Evolutionary conservation across 2,888 invertebrate genomes (phyloP).

Genomic region (Archips xylosteana): DNA sequence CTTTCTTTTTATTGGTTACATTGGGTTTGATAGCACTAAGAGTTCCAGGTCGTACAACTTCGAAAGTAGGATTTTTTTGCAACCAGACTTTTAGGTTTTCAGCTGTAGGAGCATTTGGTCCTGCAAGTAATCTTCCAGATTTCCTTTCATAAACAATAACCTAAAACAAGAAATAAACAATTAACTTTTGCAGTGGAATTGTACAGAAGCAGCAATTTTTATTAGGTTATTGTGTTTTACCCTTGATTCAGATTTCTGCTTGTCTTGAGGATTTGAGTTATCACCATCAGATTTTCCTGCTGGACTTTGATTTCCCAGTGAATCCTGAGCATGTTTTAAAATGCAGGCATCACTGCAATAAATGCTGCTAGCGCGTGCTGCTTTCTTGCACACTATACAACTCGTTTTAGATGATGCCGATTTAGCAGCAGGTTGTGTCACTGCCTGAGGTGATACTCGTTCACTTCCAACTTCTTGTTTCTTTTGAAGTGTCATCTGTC

Average conservation of each 20-base stretch:
- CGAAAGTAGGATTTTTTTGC: constrained; percentile 94
- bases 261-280: constrained; percentile 63
- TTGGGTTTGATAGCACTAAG: constrained; percentile 77
- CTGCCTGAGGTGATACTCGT: constrained; percentile 45
- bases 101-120: constrained; percentile 93
- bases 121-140: constrained; percentile 90
- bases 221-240: constrained; percentile 52
- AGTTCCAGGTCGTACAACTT: constrained; percentile 90
- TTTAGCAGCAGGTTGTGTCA: constrained; percentile 48
- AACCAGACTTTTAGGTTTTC: constrained; percentile 93
- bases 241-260: constrained; percentile 72
- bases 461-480: constrained; percentile 55
- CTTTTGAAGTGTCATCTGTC: constrained; percentile 36
- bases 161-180: constrained; percentile 56
- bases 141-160: constrained; percentile 94
- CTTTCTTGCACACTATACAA: constrained; percentile 92
- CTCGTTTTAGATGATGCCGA: constrained; percentile 65
- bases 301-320: constrained; percentile 66
- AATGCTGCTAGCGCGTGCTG: constrained; percentile 92
- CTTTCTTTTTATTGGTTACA: constrained; percentile 62
- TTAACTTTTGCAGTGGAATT: too few relatives aligned
- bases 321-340: constrained; percentile 92
- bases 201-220: neutral
- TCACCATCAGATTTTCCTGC: constrained; percentile 59
- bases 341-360: constrained; percentile 97